Evolutionary conservation across 2,113 vertebrate species (phyloP).

Genomic region (Mohoua ochrocephala): DNA sequence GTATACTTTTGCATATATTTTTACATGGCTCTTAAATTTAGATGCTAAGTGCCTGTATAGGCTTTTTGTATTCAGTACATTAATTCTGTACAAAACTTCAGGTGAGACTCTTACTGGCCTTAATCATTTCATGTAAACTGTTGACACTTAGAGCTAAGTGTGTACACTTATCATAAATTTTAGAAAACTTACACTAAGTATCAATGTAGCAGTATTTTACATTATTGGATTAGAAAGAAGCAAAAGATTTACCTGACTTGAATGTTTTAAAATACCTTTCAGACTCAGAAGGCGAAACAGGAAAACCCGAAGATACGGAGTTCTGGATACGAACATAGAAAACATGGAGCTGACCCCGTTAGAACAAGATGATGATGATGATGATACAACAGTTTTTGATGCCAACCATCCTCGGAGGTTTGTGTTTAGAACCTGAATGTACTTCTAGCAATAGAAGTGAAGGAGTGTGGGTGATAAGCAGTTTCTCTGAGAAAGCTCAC

Average conservation of each 20-base stretch:
- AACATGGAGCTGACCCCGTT: conserved; percentile 79
- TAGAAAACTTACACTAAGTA: neutral
- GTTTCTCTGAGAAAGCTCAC: conserved; percentile 1
- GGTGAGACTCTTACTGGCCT: neutral
- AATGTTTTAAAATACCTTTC: conserved; percentile 21
- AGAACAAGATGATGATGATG: conserved; percentile 79
- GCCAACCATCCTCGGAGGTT: conserved; percentile 76
- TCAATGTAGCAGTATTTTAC: neutral
- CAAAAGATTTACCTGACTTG: neutral
- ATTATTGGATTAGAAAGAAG: neutral
- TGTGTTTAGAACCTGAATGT: neutral
- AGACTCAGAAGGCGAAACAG: conserved; percentile 75
- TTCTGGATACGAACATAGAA: conserved; percentile 79
- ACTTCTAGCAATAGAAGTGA: neutral
- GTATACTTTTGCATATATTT: neutral
- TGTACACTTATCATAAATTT: neutral
- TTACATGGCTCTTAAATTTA: neutral
- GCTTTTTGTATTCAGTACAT: neutral
- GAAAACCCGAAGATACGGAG: conserved; percentile 76
- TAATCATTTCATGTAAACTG: neutral
- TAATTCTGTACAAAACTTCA: neutral
- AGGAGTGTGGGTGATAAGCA: neutral
- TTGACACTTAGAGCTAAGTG: neutral
- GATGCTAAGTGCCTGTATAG: neutral
- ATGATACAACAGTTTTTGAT: conserved; percentile 78